Conservation (phyloP, 2,113 vertebrate genomes). For the Tichodroma muraria region DNA sequence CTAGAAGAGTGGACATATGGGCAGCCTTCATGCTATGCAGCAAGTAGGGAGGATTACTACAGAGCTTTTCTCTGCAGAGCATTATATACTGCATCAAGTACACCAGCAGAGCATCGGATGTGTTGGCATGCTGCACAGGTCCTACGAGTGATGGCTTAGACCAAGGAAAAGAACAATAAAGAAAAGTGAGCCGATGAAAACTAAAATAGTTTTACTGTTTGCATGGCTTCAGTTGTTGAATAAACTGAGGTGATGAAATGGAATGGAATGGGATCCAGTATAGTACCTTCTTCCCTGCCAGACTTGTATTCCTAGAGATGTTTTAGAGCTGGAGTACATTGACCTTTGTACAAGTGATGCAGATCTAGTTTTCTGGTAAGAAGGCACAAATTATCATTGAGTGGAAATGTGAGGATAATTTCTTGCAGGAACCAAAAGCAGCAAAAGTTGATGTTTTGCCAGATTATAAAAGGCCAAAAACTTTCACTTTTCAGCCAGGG, state of each 20-base stretch:
- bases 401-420: slow-evolving; percentile 1
- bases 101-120: background rate
- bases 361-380: slow-evolving; percentile 49
- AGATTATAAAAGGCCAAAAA: slow-evolving; percentile 22
- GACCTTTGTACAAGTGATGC: slow-evolving; percentile 36
- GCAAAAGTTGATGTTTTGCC: slow-evolving; percentile 29
- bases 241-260: background rate
- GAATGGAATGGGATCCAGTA: background rate
- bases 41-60: background rate
- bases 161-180: background rate
- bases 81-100: background rate
- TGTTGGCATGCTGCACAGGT: background rate
- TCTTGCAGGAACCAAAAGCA: slow-evolving; percentile 35
- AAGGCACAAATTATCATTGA: slow-evolving; percentile 31
- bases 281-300: background rate
- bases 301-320: background rate
- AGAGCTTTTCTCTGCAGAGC: background rate
- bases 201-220: background rate
- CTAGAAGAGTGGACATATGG: background rate
- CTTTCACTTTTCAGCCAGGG: slow-evolving; percentile 1
- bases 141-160: background rate
- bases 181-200: background rate
- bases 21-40: background rate
- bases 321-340: slow-evolving; percentile 28
- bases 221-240: background rate